Percentiles rank a stretch among this genome's conserved stretches.
Conservation (phyloP, 2,797 vertebrate genomes). For the Champsocephalus gunnari region DNA sequence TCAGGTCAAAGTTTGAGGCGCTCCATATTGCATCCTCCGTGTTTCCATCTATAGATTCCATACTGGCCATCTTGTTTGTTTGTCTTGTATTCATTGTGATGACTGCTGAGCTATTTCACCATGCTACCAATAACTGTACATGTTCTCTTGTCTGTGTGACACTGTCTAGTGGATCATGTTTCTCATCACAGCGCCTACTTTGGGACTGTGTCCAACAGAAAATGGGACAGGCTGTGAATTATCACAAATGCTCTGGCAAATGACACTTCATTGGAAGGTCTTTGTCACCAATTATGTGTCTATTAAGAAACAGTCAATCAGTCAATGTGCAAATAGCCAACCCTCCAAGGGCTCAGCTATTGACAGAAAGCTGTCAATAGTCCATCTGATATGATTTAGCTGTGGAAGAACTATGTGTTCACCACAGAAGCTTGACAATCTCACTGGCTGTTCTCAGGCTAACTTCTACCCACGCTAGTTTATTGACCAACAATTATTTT, state of each 20-base stretch:
- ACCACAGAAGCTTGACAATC: slow-evolving; percentile 79
- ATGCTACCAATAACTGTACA: slow-evolving; percentile 56
- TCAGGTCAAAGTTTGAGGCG: slow-evolving; percentile 72
- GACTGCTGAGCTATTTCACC: slow-evolving; percentile 54
- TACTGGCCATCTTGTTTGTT: slow-evolving; percentile 65
- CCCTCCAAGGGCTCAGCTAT: slow-evolving; percentile 90
- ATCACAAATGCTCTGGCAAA: slow-evolving; percentile 88
- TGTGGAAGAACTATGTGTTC: slow-evolving; percentile 86
- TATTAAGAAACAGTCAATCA: slow-evolving; percentile 99
- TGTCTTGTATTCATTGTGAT: slow-evolving; percentile 65
- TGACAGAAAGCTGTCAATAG: slow-evolving; percentile 94
- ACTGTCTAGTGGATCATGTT: slow-evolving; percentile 71
- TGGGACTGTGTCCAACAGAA: slow-evolving; percentile 85
- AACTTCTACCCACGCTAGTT: slow-evolving; percentile 58
- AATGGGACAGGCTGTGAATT: slow-evolving; percentile 88
- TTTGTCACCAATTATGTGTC: slow-evolving; percentile 99
- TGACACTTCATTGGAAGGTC: slow-evolving; percentile 95
- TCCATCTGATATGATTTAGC: slow-evolving; percentile 90
- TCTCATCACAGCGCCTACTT: slow-evolving; percentile 75
- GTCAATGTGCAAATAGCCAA: slow-evolving; percentile 92
- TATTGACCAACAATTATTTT: slow-evolving; percentile 76
- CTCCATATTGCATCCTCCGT: slow-evolving; percentile 70
- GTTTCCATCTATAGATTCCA: slow-evolving; percentile 69
- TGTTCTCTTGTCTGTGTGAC: slow-evolving; percentile 67
- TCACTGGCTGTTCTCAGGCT: slow-evolving; percentile 43